Evolutionary conservation across 1,140 invertebrate genomes (phyloP).

Genomic region (Schlechtendalia chinensis): DNA sequence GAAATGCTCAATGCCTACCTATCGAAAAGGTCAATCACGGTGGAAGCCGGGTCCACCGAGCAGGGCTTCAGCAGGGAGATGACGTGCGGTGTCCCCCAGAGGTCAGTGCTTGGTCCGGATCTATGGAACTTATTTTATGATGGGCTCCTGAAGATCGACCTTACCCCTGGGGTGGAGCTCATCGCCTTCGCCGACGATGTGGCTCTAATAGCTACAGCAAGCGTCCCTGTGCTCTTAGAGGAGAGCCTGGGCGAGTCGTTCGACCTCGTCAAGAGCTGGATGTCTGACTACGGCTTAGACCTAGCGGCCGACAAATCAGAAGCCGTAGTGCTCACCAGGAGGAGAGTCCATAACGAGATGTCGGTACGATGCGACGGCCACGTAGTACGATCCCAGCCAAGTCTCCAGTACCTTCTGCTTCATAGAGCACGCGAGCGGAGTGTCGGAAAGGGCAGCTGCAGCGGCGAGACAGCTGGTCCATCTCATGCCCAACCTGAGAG

Average conservation of each 20-base stretch:
- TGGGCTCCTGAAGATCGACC: background rate
- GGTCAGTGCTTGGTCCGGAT: background rate
- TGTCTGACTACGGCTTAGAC: background rate
- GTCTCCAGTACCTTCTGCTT: background rate
- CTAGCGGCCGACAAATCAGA: background rate
- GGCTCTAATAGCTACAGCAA: background rate
- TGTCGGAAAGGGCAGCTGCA: background rate
- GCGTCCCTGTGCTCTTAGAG: background rate
- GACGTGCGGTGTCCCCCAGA: background rate
- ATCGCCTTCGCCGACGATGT: background rate
- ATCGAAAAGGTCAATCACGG: background rate
- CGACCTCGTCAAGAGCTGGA: background rate
- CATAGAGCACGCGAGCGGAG: background rate
- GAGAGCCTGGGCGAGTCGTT: background rate
- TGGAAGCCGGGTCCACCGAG: rapidly evolving
- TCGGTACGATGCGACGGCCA: background rate
- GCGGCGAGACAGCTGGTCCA: background rate
- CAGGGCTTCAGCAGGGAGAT: background rate
- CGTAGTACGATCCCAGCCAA: background rate
- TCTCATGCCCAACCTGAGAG: background rate
- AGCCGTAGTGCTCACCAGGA: background rate
- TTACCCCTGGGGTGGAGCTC: background rate
- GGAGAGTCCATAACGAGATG: background rate
- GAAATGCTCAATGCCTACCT: background rate
- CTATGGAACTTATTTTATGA: background rate